Base-by-base conservation (phyloP, 53 echinoderm and acorn worm genomes). In the Luidia sarsii region DNA sequence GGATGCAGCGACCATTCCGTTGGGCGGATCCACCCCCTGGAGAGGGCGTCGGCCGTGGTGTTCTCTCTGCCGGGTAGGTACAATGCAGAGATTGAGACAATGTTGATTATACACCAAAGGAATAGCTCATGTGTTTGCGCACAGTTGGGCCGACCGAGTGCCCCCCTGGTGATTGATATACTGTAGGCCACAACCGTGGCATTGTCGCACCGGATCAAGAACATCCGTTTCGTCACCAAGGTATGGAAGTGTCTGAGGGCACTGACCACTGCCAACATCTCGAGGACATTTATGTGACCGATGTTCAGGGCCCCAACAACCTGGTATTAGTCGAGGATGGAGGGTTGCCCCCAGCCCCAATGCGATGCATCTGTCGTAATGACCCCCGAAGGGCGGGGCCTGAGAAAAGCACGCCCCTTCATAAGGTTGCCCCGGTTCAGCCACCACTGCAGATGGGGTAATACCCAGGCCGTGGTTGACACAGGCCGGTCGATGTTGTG, bases 161-260 rank as follows among this genome's bases (percentile, higher is more conserved):
- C n/a, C n/a, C n/a, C n/a, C 38, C 65, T 11, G 80, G 70, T 18
- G 53, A 27, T 22, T 80, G n/a, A n/a, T 85, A 18, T 85, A 50
- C 70, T 85, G 64, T 89, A 85, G 0, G 89, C 53, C 24, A 79
- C 89, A 0, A 84, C 70, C 10, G 71, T 85, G 13, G 74, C 15
- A 16, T 80, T 85, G 77, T 89, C 70, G 23, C 84, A 71, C 38
- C 27, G 19, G 20, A 53, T 34, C 2, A 2, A 83, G 71, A 18
- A 39, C 1, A 56, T 16, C 30, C 27, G 54, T 33, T 16, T 50
- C 18, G 15, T 18, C 14, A 62, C 39, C 1, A 1, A 4, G 14
- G 2, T 7, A 2, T 13, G 1, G 63, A 72, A 25, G 9, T 57
- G 22, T 21, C 25, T 0, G 36, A 83, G 60, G 13, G 60, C 68